Percentiles rank a stretch among this genome's conserved stretches.
phyloP scores from a whole-genome alignment of 37 sponge, comb jelly and placozoan species.

The Aplysina aerophoba region DNA sequence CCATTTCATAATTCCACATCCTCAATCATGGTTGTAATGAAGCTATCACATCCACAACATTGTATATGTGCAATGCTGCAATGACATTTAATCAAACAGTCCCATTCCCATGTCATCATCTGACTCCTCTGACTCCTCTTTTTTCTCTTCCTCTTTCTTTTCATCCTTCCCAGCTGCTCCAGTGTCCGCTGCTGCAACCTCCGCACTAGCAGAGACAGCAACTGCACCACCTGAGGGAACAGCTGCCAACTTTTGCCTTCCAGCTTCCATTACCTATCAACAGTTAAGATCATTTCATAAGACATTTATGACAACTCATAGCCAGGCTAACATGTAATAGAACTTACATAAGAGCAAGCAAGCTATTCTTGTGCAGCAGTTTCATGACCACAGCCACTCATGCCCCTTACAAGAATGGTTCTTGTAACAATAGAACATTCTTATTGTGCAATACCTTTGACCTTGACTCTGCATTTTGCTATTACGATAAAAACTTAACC shows the following conservation, averaged over 20 bases:
- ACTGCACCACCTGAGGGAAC: slow-evolving; percentile 81
- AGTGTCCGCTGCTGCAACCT: slow-evolving; percentile 49
- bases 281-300: too few species aligned
- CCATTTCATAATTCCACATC: too few species aligned
- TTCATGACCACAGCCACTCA: too few species aligned
- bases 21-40: too few species aligned
- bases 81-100: slow-evolving; percentile 78
- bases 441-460: too few species aligned
- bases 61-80: neutral
- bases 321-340: neutral
- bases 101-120: slow-evolving; percentile 99
- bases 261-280: slow-evolving; percentile 84
- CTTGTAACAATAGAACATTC: too few species aligned
- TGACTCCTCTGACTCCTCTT: slow-evolving; percentile 88
- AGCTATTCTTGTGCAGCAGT: too few species aligned
- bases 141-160: slow-evolving; percentile 75
- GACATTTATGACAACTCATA: neutral
- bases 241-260: slow-evolving; percentile 86
- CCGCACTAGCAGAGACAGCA: slow-evolving; percentile 75
- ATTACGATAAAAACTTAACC: too few species aligned
- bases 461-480: too few species aligned
- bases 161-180: slow-evolving; percentile 48
- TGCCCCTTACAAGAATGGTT: too few species aligned
- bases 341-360: neutral
- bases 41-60: too few species aligned